Evolutionary conservation across 35 echinoderm and acorn worm species (phyloP).

Genomic region (Apostichopus californicus): DNA sequence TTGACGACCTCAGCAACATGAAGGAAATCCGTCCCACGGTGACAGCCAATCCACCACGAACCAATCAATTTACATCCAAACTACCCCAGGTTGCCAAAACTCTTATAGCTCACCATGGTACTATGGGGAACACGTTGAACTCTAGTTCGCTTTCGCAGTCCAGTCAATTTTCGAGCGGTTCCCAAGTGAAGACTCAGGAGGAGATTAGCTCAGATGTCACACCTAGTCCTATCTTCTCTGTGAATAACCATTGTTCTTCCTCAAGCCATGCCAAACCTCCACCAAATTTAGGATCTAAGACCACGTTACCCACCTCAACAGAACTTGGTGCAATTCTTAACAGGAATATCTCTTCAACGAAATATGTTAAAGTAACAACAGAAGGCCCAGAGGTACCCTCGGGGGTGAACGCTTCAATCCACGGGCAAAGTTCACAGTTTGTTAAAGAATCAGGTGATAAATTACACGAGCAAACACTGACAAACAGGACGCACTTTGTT

Average conservation of each 20-base stretch:
- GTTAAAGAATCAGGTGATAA: not conserved
- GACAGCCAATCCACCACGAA: not conserved
- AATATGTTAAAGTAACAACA: not conserved
- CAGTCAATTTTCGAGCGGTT: constrained; percentile 21
- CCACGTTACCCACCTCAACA: not conserved
- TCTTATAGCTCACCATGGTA: not conserved
- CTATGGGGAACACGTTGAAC: not conserved
- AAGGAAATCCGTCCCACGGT: not conserved
- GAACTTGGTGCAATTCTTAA: not conserved
- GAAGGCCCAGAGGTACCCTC: not conserved
- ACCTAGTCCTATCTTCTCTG: constrained; percentile 29
- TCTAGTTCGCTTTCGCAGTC: constrained; percentile 7
- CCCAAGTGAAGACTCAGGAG: not conserved
- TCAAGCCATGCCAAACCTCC: not conserved
- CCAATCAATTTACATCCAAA: not conserved
- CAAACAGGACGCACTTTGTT: not conserved
- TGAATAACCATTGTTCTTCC: not conserved
- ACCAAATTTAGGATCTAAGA: not conserved
- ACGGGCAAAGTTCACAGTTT: not conserved
- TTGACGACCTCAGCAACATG: not conserved
- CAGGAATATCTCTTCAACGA: not conserved
- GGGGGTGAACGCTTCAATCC: not conserved
- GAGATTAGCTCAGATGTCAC: constrained; percentile 9
- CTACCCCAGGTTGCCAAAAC: not conserved
- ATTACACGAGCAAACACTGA: not conserved